Percentiles rank a stretch among this genome's conserved stretches.
These are phyloP conservation scores for Nettapus auritus DNA, from an alignment of 2,113 vertebrate genomes.

Conservation along the genomic window DNA sequence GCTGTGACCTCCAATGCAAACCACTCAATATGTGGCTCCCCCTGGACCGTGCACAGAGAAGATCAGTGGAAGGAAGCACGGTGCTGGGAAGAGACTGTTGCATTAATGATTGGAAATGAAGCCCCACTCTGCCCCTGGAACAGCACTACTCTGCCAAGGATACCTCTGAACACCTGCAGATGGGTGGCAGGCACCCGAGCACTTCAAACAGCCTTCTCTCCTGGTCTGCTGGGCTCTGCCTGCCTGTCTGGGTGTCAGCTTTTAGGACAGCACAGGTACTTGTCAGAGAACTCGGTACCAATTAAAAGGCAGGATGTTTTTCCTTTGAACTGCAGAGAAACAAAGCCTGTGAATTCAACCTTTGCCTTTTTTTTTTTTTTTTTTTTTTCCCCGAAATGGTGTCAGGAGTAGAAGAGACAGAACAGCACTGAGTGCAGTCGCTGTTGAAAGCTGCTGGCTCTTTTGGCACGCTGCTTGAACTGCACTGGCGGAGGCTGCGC, in stretches of 20 bases:
- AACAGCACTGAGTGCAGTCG: background rate
- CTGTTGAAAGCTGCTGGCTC: background rate
- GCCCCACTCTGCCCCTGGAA: background rate
- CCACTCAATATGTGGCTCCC: background rate
- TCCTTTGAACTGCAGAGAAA: conserved; percentile 39
- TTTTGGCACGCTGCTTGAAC: background rate
- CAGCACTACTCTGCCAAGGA: background rate
- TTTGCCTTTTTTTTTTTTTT: background rate
- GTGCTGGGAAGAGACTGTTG: background rate
- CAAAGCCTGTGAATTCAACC: background rate
- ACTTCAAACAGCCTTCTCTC: background rate
- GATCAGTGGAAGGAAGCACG: background rate
- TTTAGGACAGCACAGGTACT: background rate
- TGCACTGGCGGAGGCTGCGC: rapidly evolving
- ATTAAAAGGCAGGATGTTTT: conserved; percentile 29
- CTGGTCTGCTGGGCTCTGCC: background rate
- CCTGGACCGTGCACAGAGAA: background rate
- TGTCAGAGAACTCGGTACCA: background rate
- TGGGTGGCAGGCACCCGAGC: conserved; percentile 7
- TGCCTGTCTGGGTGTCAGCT: background rate
- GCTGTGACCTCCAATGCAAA: background rate
- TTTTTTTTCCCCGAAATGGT: background rate
- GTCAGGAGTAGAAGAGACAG: conserved; percentile 21
- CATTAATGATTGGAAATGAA: conserved; percentile 19
- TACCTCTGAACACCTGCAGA: background rate